Evolutionary conservation across 1,140 invertebrate genomes (phyloP).

Genomic region (Eueides isabella): DNA sequence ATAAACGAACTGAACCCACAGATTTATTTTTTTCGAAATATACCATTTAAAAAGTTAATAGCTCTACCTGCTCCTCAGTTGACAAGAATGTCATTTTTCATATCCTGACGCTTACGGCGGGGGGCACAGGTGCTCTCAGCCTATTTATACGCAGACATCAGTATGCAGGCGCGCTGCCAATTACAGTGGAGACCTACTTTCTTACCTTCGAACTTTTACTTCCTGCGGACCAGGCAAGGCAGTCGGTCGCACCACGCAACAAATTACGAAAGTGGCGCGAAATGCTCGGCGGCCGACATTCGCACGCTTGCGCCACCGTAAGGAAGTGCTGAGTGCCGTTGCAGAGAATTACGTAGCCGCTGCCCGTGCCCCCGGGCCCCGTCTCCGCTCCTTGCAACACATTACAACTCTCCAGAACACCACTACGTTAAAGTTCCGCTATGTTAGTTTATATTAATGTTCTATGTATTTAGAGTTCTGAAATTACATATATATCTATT

Average conservation of each 20-base stretch:
- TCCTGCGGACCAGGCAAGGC: slow-evolving; percentile 77
- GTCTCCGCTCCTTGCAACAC: slow-evolving; percentile 24
- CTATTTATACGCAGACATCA: slow-evolving; percentile 73
- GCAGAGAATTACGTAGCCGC: slow-evolving; percentile 74
- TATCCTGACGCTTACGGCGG: slow-evolving; percentile 48
- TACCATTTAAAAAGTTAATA: slow-evolving; percentile 15
- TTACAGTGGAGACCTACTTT: slow-evolving; percentile 80
- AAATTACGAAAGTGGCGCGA: slow-evolving; percentile 80
- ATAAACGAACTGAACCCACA: neutral
- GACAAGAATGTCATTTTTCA: slow-evolving; percentile 46
- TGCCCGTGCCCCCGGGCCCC: slow-evolving; percentile 42
- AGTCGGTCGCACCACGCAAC: slow-evolving; percentile 78
- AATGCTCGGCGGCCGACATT: slow-evolving; percentile 80
- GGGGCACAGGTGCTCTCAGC: slow-evolving; percentile 63
- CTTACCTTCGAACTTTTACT: slow-evolving; percentile 82
- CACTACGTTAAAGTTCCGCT: neutral
- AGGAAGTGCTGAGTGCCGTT: slow-evolving; percentile 78
- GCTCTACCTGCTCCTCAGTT: slow-evolving; percentile 32
- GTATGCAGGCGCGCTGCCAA: slow-evolving; percentile 78
- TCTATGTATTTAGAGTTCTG: neutral
- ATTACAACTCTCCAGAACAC: neutral
- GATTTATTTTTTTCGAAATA: neutral
- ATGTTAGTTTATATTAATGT: neutral
- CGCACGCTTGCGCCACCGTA: slow-evolving; percentile 79
- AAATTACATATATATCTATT: neutral